Evolutionary conservation across 2,797 vertebrate species (phyloP).

Genomic region (Tangara arthus): DNA sequence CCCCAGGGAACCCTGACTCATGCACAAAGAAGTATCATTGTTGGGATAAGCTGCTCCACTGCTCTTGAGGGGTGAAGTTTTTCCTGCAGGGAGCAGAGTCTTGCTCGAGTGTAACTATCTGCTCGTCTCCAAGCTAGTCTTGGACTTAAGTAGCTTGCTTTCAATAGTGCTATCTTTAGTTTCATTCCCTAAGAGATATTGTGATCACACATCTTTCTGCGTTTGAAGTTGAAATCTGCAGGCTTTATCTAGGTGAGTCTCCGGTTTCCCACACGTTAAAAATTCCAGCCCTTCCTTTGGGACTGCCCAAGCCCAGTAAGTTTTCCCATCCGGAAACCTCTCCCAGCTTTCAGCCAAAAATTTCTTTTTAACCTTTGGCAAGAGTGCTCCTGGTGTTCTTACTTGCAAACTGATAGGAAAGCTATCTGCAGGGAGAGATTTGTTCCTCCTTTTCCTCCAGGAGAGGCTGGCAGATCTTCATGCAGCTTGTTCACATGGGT

Average conservation of each 20-base stretch:
- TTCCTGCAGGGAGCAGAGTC: neutral
- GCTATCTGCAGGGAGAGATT: neutral
- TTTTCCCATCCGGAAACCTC: conserved; percentile 65
- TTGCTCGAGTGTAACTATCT: neutral
- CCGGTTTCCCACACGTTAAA: neutral
- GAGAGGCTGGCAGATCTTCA: neutral
- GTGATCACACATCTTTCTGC: neutral
- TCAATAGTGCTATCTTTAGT: neutral
- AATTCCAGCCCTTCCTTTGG: conserved; percentile 46
- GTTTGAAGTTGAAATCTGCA: neutral
- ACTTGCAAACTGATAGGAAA: neutral
- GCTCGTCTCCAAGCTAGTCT: neutral
- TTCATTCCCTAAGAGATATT: neutral
- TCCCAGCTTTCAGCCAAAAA: conserved; percentile 16
- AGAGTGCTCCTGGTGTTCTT: neutral
- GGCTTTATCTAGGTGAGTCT: neutral
- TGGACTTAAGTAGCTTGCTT: neutral
- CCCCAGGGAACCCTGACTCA: fast-evolving
- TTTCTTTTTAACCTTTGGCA: conserved; percentile 26
- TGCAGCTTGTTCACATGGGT: neutral
- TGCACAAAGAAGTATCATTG: neutral
- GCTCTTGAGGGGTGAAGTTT: neutral
- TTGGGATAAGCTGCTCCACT: neutral
- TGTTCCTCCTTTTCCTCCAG: conserved; percentile 29
- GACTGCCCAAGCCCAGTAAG: neutral